phyloP scores from a whole-genome alignment of 2,888 invertebrate species.

The Leptothorax acervorum region DNA sequence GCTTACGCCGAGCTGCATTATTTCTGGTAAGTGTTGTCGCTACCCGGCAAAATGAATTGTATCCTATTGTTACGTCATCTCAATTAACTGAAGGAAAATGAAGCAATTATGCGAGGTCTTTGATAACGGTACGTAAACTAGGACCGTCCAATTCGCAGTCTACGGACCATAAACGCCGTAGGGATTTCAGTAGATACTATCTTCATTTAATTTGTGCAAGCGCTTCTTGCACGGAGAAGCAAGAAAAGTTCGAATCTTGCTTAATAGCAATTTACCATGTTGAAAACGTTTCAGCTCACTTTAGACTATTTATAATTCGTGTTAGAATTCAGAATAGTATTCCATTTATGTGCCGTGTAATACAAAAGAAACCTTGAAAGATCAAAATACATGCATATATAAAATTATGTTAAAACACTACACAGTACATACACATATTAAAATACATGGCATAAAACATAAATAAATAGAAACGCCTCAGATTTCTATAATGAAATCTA shows the following conservation, averaged over 20 bases:
- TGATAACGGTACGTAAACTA: conserved; percentile 52
- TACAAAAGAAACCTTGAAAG: background rate
- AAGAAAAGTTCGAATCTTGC: conserved; percentile 35
- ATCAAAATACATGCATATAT: background rate
- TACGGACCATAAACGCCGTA: conserved; percentile 53
- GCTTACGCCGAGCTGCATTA: conserved; percentile 24
- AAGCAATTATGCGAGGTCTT: conserved; percentile 61
- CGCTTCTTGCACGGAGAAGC: conserved; percentile 19
- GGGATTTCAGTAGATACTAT: conserved; percentile 55
- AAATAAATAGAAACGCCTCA: background rate
- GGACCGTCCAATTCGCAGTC: conserved; percentile 58
- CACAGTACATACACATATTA: background rate
- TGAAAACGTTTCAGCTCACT: conserved; percentile 12
- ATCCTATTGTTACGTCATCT: conserved; percentile 56
- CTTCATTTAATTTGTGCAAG: conserved; percentile 48
- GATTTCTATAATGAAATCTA: background rate
- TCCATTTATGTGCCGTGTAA: background rate
- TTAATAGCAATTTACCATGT: conserved; percentile 28
- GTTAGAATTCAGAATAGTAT: background rate
- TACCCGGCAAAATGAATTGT: conserved; percentile 48
- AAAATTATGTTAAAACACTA: background rate
- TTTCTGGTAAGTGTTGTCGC: conserved; percentile 31
- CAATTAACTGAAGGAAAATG: conserved; percentile 65
- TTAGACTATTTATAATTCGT: conserved; percentile 17
- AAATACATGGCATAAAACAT: background rate